phyloP scores from a whole-genome alignment of 2,888 invertebrate species.

The Torymus aiolomorphi region DNA sequence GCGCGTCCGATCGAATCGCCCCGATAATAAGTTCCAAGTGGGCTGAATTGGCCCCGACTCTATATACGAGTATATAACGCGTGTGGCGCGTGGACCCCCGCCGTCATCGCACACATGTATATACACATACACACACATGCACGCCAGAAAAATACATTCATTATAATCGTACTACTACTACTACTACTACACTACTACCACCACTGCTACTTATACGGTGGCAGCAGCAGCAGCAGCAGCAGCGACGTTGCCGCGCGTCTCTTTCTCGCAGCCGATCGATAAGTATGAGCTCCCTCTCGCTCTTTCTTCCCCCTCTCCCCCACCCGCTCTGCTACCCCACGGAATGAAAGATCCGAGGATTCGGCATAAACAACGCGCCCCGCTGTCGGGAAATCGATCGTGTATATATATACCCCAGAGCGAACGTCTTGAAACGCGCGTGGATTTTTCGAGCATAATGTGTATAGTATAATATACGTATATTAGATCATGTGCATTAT shows the following conservation, averaged over 20 bases:
- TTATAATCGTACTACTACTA: neutral
- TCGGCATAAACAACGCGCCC: no score
- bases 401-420: no score
- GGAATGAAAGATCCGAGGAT: no score
- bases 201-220: no score
- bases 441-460: no score
- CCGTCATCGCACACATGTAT: neutral
- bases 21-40: conserved; percentile 46
- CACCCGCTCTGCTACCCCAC: no score
- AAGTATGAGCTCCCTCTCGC: conserved; percentile 34
- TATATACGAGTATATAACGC: conserved; percentile 25
- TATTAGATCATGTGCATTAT: no score
- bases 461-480: no score
- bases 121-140: neutral
- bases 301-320: neutral
- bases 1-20: conserved; percentile 15
- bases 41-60: conserved; percentile 33
- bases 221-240: no score
- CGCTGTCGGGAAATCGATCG: no score
- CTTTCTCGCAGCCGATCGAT: conserved; percentile 36
- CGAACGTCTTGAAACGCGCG: no score
- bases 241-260: neutral
- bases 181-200: no score
- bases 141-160: conserved; percentile 26
- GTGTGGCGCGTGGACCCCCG: neutral